phyloP scores from a whole-genome alignment of 2,113 vertebrate species.

The Sorex araneus region DNA sequence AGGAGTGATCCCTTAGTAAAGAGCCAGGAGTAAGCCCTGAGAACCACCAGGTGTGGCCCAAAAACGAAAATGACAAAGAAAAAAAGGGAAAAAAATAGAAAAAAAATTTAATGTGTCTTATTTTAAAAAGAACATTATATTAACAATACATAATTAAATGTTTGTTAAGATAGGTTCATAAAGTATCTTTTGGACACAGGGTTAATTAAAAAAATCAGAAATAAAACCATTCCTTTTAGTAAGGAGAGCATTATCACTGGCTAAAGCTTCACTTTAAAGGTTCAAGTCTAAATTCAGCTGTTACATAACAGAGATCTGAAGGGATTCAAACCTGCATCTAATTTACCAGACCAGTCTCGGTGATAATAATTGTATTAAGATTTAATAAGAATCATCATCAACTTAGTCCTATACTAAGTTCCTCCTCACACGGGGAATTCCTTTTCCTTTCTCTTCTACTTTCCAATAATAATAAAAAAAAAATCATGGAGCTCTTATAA shows the following conservation, averaged over 20 bases:
- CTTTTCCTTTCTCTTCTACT: no score
- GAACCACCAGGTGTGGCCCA: no score
- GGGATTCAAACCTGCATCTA: background rate
- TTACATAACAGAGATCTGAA: constrained; percentile 17
- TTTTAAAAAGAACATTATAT: constrained; percentile 27
- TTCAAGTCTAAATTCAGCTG: constrained; percentile 42
- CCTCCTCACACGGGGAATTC: no score
- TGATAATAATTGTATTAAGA: no score
- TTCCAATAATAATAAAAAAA: background rate
- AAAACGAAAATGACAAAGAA: no score
- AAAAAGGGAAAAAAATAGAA: no score
- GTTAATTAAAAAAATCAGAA: constrained; percentile 39
- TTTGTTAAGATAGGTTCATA: constrained; percentile 38
- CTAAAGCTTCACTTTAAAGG: constrained; percentile 49
- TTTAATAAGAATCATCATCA: no score
- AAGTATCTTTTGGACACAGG: constrained; percentile 42
- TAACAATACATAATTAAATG: constrained; percentile 1
- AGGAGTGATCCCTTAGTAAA: no score
- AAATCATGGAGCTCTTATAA: background rate
- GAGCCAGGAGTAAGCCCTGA: no score
- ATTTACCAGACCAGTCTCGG: constrained; percentile 4
- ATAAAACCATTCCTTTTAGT: constrained; percentile 31
- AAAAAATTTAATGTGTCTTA: no score
- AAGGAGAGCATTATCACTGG: background rate
- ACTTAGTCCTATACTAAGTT: no score